Conservation (phyloP, 2,797 vertebrate species). For the Scleropages formosus region DNA sequence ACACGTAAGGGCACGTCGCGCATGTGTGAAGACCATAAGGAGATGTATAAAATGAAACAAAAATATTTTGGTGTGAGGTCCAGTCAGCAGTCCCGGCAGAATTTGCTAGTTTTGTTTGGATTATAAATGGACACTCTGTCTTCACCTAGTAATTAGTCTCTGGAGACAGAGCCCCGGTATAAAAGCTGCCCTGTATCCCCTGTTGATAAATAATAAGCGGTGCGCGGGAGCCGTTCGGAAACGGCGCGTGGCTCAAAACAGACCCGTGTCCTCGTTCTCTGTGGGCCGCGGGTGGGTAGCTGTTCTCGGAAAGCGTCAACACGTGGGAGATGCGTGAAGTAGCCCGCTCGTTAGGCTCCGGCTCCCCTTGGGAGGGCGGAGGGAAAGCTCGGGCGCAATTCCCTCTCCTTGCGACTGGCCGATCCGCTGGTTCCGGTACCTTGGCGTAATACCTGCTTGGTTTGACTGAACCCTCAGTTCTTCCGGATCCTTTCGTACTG, state of each 20-base stretch:
- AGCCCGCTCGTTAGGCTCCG: not conserved
- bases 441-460: not conserved
- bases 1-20: too few species aligned
- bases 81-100: too few species aligned
- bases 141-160: not conserved
- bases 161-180: not conserved
- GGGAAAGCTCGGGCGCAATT: not conserved
- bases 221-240: not conserved
- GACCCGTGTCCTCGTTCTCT: not conserved
- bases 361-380: not conserved
- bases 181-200: not conserved
- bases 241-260: too few species aligned
- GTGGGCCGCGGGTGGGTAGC: too few species aligned
- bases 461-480: not conserved
- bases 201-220: not conserved
- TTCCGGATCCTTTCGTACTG: too few species aligned
- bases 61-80: too few species aligned
- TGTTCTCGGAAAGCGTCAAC: not conserved
- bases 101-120: too few species aligned
- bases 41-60: too few species aligned
- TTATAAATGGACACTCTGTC: too few species aligned
- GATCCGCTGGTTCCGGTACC: not conserved
- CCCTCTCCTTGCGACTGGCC: not conserved
- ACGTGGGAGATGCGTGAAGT: not conserved
- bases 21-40: too few species aligned